A percentile compares a stretch with the other conserved stretches of the same genome.
Conservation (phyloP, 2,113 vertebrate species). For the Leuciscus idus region DNA sequence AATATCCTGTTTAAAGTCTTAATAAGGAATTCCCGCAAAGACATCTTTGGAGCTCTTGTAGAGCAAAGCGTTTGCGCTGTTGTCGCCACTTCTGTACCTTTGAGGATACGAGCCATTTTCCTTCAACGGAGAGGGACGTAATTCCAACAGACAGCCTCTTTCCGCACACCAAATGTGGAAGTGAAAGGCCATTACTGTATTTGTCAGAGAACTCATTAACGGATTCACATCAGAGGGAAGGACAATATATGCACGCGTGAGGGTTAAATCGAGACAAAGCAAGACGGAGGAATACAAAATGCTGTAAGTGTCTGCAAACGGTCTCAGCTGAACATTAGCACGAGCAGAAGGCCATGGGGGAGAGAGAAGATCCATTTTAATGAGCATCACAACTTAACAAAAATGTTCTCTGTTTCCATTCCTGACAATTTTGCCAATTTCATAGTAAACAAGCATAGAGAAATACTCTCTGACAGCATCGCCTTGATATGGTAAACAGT, state of each 20-base stretch:
- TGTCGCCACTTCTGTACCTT: constrained; percentile 6
- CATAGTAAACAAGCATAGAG: constrained; percentile 63
- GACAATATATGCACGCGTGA: constrained; percentile 23
- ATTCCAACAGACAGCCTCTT: constrained; percentile 47
- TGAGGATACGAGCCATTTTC: constrained; percentile 11
- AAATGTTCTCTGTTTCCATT: constrained; percentile 65
- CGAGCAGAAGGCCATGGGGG: constrained; percentile 39
- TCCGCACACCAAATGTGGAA: constrained; percentile 6
- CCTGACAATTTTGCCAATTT: constrained; percentile 63
- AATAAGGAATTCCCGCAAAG: neutral
- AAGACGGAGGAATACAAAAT: constrained; percentile 51
- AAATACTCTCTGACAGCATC: constrained; percentile 63
- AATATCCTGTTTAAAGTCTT: neutral
- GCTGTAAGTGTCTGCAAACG: constrained; percentile 55
- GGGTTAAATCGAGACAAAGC: constrained; percentile 54
- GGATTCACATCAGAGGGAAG: constrained; percentile 37
- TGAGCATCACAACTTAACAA: constrained; percentile 66
- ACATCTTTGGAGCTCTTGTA: neutral
- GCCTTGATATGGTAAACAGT: constrained; percentile 69
- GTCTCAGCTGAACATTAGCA: constrained; percentile 57
- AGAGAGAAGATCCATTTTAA: constrained; percentile 60
- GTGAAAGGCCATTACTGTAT: constrained; percentile 42
- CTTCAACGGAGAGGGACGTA: constrained; percentile 3
- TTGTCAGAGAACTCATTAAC: constrained; percentile 55
- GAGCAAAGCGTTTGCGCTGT: neutral